Conservation (phyloP, 1,140 invertebrate genomes). For the Drosophila teissieri region DNA sequence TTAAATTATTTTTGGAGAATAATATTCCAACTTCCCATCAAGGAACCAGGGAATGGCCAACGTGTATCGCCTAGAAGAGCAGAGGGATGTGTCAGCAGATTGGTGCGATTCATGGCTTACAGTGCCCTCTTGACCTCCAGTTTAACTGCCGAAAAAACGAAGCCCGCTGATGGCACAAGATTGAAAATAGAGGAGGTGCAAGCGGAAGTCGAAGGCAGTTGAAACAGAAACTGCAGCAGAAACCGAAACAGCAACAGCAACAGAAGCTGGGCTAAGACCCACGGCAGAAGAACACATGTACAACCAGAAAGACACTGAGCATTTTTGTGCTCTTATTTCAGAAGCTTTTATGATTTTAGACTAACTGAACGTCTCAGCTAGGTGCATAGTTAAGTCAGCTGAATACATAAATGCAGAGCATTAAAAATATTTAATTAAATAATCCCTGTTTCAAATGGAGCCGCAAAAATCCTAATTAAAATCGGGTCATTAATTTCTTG, state of each 20-base stretch:
- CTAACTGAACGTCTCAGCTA: too few relatives aligned
- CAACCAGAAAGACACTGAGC: slow-evolving; percentile 10
- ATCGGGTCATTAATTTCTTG: not conserved
- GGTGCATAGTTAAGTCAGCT: too few relatives aligned
- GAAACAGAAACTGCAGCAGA: slow-evolving; percentile 21
- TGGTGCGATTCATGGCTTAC: slow-evolving; percentile 45
- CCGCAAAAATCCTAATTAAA: not conserved
- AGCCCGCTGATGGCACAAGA: slow-evolving; percentile 20
- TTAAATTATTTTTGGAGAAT: not conserved
- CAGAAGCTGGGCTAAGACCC: slow-evolving; percentile 16
- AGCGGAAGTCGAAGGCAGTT: not conserved
- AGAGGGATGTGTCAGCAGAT: slow-evolving; percentile 49
- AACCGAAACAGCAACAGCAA: not conserved
- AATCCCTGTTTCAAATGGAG: too few relatives aligned
- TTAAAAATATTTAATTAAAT: not conserved
- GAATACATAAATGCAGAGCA: too few relatives aligned
- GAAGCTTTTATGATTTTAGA: too few relatives aligned
- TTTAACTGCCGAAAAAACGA: slow-evolving; percentile 63
- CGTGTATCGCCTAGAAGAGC: slow-evolving; percentile 8
- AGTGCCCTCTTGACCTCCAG: slow-evolving; percentile 72
- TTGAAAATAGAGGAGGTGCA: slow-evolving; percentile 2
- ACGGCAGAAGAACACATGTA: slow-evolving; percentile 53
- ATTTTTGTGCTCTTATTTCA: too few relatives aligned
- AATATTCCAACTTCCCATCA: not conserved
- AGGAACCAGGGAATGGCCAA: not conserved